Base-by-base conservation (phyloP, 2,113 vertebrate species). In the Gavia stellata region DNA sequence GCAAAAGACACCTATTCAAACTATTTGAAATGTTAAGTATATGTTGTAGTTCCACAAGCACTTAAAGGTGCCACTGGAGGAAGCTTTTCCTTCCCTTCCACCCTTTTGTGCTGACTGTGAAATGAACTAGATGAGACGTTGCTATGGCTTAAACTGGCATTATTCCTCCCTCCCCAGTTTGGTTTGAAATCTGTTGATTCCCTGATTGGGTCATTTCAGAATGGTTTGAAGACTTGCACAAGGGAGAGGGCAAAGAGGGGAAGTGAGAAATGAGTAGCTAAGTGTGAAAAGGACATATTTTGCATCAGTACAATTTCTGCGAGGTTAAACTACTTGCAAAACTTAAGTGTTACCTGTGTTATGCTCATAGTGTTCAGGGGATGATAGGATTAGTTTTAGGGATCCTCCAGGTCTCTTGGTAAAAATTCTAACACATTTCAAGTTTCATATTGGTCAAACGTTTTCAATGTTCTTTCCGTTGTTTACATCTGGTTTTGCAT, bases 1-100 rank as follows among this genome's bases (percentile, higher is more conserved):
- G 56, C 74, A 85, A 88, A 90, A 96, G 94, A 96, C 96, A 90
- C 49, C 74, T 95, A 91, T 96, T 97, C 81, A 92, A 85, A 68
- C 81, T 94, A 18, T 66, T 93, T 96, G 96, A 97, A 96, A 94
- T 93, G 90, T 88, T 96, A 96, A 96, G 66, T 97, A 90, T 86
- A 80, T 72, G 87, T 96, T 96, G 49, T 62, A 82, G 28, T 86
- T 96, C 79, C 81, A 82, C 3, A 10, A 82, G 90, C 84, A 88
- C 87, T 95, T 95, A 88, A 80, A 96, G 78, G 70, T 91, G 84
- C 68, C 84, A 87, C 73, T 72, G 70, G 70, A 92, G 66, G 81
- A 95, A 93, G 62, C 53, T 85, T 94, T 88, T 80, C 31, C 40
- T 93, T 95, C 56, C 25, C 8, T 89, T 95, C 84, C 71, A 92